Evolutionary conservation across 2,888 invertebrate genomes (phyloP).

Genomic region (Macrosoma leucophasiata): DNA sequence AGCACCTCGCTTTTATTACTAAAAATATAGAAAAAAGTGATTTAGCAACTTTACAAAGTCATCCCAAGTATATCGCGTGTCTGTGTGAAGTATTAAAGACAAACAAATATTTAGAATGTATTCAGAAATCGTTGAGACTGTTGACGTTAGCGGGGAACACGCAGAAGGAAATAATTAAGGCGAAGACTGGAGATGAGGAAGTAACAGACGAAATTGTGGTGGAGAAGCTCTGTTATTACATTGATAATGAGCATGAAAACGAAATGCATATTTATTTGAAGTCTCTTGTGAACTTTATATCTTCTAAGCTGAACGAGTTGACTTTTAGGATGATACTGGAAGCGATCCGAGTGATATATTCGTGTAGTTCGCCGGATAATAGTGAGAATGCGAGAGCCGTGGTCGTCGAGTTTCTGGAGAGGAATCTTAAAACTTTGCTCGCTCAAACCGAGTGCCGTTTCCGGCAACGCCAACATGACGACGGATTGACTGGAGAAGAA

Average conservation of each 20-base stretch:
- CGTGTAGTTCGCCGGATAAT: conserved; percentile 45
- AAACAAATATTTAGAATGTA: conserved; percentile 44
- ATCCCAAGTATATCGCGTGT: conserved; percentile 29
- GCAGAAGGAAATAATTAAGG: conserved; percentile 35
- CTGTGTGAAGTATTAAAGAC: conserved; percentile 36
- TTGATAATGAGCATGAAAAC: conserved; percentile 45
- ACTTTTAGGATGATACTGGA: conserved; percentile 28
- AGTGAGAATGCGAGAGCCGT: conserved; percentile 35
- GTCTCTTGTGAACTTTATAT: conserved; percentile 39
- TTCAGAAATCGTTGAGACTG: conserved; percentile 46
- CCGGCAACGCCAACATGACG: too few relatives aligned
- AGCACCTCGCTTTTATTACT: conserved; percentile 39
- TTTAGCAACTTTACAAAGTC: too few relatives aligned
- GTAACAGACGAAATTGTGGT: conserved; percentile 33
- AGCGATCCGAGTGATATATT: conserved; percentile 38
- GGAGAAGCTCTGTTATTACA: conserved; percentile 33
- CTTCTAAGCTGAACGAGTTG: conserved; percentile 26
- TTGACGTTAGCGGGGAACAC: conserved; percentile 40
- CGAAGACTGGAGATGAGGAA: conserved; percentile 24
- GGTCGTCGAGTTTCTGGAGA: conserved; percentile 43
- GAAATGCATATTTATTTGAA: conserved; percentile 49
- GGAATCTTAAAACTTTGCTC: conserved; percentile 31
- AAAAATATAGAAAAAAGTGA: too few relatives aligned
- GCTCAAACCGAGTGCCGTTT: too few relatives aligned
- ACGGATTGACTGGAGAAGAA: conserved; percentile 29